Base-by-base conservation (phyloP, 2,797 vertebrate species). In the Malurus leucopterus region DNA sequence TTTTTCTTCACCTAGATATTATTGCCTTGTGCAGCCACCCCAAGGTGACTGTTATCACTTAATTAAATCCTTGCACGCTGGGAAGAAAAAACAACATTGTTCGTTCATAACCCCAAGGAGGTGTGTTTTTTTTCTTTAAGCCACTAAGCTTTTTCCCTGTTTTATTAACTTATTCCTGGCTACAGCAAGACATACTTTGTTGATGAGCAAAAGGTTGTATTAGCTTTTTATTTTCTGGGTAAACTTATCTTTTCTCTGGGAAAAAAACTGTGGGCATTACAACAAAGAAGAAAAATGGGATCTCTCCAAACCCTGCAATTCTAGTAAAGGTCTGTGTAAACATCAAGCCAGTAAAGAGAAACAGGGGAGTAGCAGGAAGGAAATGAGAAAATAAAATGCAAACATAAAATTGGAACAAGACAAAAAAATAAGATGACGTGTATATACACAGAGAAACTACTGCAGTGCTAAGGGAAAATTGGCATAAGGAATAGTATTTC, bases 41-140 rank as follows among this genome's bases (percentile, higher is more conserved):
- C 98, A 98, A 98, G 98, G 98, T 98, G 98, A 98, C 98, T 98
- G 98, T 98, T 98, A 98, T 98, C 98, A 98, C 98, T 98, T 98
- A 98, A 98, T 98, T 98, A 98, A 98, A 98, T 98, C 98, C 98
- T 97, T 96, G 97, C 98, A 98, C 97, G 96, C 98, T 97, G 98
- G 97, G 97, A 98, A 97, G 97, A 98, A 98, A 98, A 98, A 98
- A 98, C 98, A 98, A 98, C 98, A 98, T 98, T 98, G 98, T 98
- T 98, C 98, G 97, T 98, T 98, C 97, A 97, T 98, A 98, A 98
- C 98, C 98, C 97, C 96, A 97, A 98, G 98, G 98, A 98, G 97
- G 94, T 94, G 91, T 83, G 77, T 85, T 96, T 96, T 97, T 96
- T 97, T 97, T 95, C 94, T 95, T 91, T 93, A 97, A 97, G 96